Evolutionary conservation across 2,113 vertebrate species (phyloP).

Genomic region (Gila orcuttii): DNA sequence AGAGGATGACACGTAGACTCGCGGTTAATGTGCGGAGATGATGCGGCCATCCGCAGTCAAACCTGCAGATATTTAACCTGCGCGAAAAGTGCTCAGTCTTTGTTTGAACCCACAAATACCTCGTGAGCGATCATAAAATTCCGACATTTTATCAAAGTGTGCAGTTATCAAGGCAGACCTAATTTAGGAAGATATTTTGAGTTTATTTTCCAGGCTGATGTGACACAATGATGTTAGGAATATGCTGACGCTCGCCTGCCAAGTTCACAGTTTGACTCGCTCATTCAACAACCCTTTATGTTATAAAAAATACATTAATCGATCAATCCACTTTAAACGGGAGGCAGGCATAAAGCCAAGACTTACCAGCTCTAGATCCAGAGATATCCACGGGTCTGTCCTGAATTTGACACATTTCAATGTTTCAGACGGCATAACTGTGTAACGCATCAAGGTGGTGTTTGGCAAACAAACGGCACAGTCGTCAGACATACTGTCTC

Average conservation of each 20-base stretch:
- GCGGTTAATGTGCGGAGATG: constrained; percentile 15
- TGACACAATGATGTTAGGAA: constrained; percentile 23
- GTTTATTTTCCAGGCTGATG: background rate
- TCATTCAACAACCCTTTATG: constrained; percentile 17
- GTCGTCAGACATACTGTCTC: constrained; percentile 36
- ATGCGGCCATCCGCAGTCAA: constrained; percentile 34
- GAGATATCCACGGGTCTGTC: background rate
- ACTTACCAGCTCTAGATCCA: constrained; percentile 18
- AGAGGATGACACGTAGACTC: constrained; percentile 1
- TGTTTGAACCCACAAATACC: background rate
- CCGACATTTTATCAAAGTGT: constrained; percentile 5
- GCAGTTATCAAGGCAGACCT: background rate
- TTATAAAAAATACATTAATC: background rate
- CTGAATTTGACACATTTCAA: constrained; percentile 28
- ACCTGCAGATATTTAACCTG: constrained; percentile 40
- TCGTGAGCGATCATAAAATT: background rate
- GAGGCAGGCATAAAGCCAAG: background rate
- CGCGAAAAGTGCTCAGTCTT: constrained; percentile 33
- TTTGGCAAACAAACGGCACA: constrained; percentile 41
- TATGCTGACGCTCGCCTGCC: constrained; percentile 35
- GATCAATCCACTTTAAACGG: background rate
- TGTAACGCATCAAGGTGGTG: constrained; percentile 40
- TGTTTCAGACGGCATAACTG: constrained; percentile 23
- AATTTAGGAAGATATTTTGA: background rate
- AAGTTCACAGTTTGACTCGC: constrained; percentile 38